These are phyloP conservation scores for Gopherus flavomarginatus DNA, from an alignment of 2,113 vertebrate species.

Conservation along the genomic window DNA sequence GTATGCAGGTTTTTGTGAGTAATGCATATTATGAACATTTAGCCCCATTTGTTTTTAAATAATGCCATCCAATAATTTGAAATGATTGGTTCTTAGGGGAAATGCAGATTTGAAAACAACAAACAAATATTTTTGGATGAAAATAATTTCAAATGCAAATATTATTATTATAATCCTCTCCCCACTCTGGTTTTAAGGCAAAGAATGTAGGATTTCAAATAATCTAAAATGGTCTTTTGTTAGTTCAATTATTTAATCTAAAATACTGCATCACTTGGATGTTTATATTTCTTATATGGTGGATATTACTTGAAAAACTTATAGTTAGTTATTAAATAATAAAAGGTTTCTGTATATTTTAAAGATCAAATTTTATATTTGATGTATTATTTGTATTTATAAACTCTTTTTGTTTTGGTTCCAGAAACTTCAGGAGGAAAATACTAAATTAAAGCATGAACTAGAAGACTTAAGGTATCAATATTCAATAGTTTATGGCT, in stretches of 20 bases:
- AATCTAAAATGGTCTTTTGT: neutral
- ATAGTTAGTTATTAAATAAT: neutral
- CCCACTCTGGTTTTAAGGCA: neutral
- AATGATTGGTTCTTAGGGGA: neutral
- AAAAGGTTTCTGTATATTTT: neutral
- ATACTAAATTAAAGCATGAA: constrained; percentile 76
- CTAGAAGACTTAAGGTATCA: constrained; percentile 75
- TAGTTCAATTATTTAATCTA: neutral
- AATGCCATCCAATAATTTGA: neutral
- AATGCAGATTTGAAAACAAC: too few relatives aligned
- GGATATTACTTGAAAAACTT: neutral
- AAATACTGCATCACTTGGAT: neutral
- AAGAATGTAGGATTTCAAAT: neutral
- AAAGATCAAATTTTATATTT: neutral
- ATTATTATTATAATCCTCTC: neutral
- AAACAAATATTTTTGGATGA: neutral
- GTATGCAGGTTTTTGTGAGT: neutral
- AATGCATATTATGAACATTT: neutral
- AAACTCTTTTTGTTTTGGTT: neutral
- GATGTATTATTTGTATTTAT: neutral
- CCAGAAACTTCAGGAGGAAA: constrained; percentile 77
- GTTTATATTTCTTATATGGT: neutral
- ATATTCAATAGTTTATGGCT: neutral
- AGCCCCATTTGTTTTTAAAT: neutral
- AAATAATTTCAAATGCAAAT: neutral